A percentile compares a stretch with the other conserved stretches of the same genome.
These are phyloP conservation scores for Upupa epops DNA, from an alignment of 2,113 vertebrate genomes.

Conservation along the genomic window DNA sequence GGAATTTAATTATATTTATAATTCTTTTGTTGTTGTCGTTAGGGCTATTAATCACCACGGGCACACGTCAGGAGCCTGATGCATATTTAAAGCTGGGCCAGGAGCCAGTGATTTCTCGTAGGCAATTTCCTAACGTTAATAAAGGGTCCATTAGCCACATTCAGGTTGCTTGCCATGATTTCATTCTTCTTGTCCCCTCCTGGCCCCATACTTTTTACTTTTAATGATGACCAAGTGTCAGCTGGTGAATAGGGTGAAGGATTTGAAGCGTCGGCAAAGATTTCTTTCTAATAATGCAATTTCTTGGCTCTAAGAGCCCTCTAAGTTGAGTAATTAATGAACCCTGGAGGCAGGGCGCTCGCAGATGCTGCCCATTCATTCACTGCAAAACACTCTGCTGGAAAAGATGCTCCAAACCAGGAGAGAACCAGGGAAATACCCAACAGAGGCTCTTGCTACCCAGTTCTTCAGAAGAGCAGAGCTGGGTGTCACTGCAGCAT, in stretches of 20 bases:
- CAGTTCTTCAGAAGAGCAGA: neutral
- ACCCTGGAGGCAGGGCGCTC: neutral
- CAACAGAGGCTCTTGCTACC: neutral
- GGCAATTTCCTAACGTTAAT: constrained; percentile 61
- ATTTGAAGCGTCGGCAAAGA: constrained; percentile 54
- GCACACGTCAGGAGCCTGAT: neutral
- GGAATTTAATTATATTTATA: neutral
- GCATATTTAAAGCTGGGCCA: constrained; percentile 23
- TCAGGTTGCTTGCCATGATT: constrained; percentile 36
- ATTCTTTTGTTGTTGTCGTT: neutral
- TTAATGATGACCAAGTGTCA: constrained; percentile 66
- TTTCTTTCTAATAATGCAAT: constrained; percentile 65
- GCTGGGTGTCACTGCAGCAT: accelerated
- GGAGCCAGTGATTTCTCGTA: constrained; percentile 46
- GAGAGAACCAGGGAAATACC: neutral
- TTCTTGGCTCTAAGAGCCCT: constrained; percentile 22
- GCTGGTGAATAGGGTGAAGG: constrained; percentile 48
- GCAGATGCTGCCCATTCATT: neutral
- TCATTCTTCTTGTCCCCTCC: constrained; percentile 35
- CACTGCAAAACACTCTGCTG: neutral
- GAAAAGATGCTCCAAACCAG: neutral
- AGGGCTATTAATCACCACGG: neutral
- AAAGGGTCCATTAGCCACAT: constrained; percentile 45
- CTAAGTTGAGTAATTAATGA: constrained; percentile 41
- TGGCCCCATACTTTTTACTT: constrained; percentile 53